Percentiles rank a stretch among this genome's conserved stretches.
These are phyloP conservation scores for Callospermophilus lateralis DNA, from an alignment of 2,113 vertebrate species.

Conservation along the genomic window DNA sequence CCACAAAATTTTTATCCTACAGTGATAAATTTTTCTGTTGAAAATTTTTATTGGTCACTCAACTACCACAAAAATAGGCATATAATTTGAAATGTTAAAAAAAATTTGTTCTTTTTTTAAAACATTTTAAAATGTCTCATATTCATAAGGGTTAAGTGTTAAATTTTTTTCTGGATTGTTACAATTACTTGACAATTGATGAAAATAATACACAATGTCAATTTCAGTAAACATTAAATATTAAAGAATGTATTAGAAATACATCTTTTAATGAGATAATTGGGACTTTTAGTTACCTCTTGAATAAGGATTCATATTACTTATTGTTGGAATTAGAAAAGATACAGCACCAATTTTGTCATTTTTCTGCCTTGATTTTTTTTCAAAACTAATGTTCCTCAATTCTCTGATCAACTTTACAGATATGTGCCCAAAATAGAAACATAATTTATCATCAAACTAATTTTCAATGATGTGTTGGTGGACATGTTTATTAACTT, in stretches of 20 bases:
- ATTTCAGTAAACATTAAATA: conserved; percentile 1
- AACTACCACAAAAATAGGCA: neutral
- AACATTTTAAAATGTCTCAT: neutral
- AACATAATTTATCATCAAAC: neutral
- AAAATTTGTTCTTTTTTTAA: too few species aligned
- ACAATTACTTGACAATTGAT: neutral
- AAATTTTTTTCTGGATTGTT: neutral
- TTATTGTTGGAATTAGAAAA: neutral
- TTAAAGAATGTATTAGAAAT: neutral
- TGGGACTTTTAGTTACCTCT: neutral
- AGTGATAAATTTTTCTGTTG: neutral
- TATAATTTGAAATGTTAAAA: neutral
- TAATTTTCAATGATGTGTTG: neutral
- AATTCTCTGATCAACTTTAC: neutral
- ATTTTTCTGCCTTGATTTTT: neutral
- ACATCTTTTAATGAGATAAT: neutral
- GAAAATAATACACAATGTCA: neutral
- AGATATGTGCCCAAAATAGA: neutral
- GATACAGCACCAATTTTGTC: neutral
- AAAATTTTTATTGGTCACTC: neutral
- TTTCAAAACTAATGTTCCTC: neutral
- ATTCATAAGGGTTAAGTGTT: neutral
- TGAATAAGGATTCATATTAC: neutral
- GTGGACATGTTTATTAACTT: neutral
- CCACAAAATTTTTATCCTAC: neutral